A percentile compares a stretch with the other conserved stretches of the same genome.
phyloP scores from a whole-genome alignment of 2,888 invertebrate species.

The Nowickia ferox region DNA sequence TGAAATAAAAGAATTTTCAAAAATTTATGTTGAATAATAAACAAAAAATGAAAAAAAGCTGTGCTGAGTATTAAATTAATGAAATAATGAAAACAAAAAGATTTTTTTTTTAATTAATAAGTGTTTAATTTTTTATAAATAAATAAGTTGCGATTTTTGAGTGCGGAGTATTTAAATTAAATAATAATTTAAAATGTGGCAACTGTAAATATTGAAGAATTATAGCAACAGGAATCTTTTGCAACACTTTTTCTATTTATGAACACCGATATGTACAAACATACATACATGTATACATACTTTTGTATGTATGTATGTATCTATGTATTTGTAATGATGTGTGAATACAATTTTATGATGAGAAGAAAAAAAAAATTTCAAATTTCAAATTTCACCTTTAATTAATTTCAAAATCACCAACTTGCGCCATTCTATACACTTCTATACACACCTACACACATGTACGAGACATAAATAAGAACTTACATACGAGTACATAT shows the following conservation, averaged over 20 bases:
- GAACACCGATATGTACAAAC: background rate
- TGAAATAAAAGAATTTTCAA: slow-evolving; percentile 35
- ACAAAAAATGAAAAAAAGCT: slow-evolving; percentile 21
- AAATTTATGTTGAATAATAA: slow-evolving; percentile 44
- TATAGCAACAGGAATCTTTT: background rate
- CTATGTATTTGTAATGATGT: background rate
- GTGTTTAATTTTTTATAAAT: too few species aligned
- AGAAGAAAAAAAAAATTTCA: background rate
- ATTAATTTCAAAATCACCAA: slow-evolving; percentile 50
- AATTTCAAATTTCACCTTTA: slow-evolving; percentile 42
- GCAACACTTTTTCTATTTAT: background rate
- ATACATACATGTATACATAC: background rate
- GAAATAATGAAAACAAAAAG: slow-evolving; percentile 30
- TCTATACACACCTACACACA: slow-evolving; percentile 14
- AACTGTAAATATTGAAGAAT: background rate
- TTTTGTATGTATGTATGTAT: too few species aligned
- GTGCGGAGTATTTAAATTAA: background rate
- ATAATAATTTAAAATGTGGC: slow-evolving; percentile 7
- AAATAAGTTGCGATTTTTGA: background rate
- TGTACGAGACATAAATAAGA: background rate
- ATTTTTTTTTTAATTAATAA: too few species aligned
- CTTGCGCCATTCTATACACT: slow-evolving; percentile 59
- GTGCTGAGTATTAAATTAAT: slow-evolving; percentile 1
- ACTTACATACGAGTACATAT: background rate
- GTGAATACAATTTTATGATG: slow-evolving; percentile 14